Evolutionary conservation across 2,888 invertebrate genomes (phyloP).

Genomic region (Drosophila nigritarsus): DNA sequence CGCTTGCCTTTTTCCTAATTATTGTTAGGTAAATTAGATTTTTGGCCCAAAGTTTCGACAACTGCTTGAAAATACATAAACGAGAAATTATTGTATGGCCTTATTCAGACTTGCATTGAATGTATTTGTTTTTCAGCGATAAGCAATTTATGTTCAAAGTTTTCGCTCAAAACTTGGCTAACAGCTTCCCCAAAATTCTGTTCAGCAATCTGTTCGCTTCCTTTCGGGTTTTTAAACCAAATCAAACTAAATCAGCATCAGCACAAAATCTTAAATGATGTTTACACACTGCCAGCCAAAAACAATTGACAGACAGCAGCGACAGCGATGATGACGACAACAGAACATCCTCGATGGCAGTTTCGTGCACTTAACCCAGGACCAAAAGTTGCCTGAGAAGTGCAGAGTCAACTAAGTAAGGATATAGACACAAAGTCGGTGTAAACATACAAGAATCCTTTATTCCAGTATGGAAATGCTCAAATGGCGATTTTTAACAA

Average conservation of each 20-base stretch:
- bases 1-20: slow-evolving; percentile 71
- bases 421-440: slow-evolving; percentile 6
- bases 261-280: slow-evolving; percentile 67
- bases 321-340: slow-evolving; percentile 29
- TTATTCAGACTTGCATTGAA: slow-evolving; percentile 18
- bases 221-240: slow-evolving; percentile 43
- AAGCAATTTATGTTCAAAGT: slow-evolving; percentile 74
- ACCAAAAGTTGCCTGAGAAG: slow-evolving; percentile 14
- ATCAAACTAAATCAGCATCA: slow-evolving; percentile 72
- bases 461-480: not conserved
- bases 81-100: slow-evolving; percentile 54
- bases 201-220: slow-evolving; percentile 39
- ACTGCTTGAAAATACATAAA: slow-evolving; percentile 41
- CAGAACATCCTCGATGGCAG: slow-evolving; percentile 43
- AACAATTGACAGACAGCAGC: slow-evolving; percentile 46
- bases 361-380: slow-evolving; percentile 13
- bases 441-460: not conserved
- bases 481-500: not conserved
- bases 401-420: slow-evolving; percentile 4
- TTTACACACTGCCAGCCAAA: slow-evolving; percentile 53
- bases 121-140: slow-evolving; percentile 54
- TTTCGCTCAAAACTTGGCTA: slow-evolving; percentile 63
- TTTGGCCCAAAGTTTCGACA: slow-evolving; percentile 23
- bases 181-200: slow-evolving; percentile 33
- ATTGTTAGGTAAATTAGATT: slow-evolving; percentile 78